Base-by-base conservation (phyloP, 1,140 invertebrate species). In the Lineus longissimus region DNA sequence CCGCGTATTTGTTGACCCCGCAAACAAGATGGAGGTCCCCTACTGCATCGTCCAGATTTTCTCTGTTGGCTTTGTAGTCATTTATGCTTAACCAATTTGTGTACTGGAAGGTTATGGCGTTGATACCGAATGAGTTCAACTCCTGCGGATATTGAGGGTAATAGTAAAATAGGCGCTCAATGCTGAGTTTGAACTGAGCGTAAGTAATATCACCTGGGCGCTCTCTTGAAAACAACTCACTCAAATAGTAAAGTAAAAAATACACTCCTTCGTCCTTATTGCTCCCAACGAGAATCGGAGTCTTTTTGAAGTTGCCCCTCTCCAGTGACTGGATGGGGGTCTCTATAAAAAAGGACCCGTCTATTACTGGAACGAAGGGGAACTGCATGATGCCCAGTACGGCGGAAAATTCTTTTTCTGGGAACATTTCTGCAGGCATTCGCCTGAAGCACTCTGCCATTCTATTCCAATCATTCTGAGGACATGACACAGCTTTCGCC, bases 21-120 rank as follows among this genome's bases (percentile, higher is more conserved):
- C 96, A 98, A 0, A 94, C 93, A 79, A 98, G 98, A 71, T 96
- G 92, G 76, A 92, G 94, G 81, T 98, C 96, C 1, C 95, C 95
- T n/a, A 97, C 92, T 82, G 97, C 93, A 77, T 93, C 93, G 74
- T 95, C 94, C 29, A 96, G 82, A 13, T 90, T 88, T 74, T 94
- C 88, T 47, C 91, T 85, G 80, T 95, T 94, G 62, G 87, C 87
- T 23, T 89, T 85, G 0, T 90, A 88, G 82, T 97, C 91, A 62
- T 94, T 88, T 0, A 91, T 91, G 73, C 91, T 89, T 43, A 90
- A 79, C 94, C 94, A 96, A 81, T 95, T 88, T 0, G 93, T 94
- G 81, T 97, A 97, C 75, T 95, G 90, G 78, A 91, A 95, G 29
- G 90, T 87, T 66, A 95, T 92, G 40, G 94, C 93, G 70, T 94